Evolutionary conservation across 23 tunicate genomes (phyloP).

Genomic region (Halocynthia aurantium): DNA sequence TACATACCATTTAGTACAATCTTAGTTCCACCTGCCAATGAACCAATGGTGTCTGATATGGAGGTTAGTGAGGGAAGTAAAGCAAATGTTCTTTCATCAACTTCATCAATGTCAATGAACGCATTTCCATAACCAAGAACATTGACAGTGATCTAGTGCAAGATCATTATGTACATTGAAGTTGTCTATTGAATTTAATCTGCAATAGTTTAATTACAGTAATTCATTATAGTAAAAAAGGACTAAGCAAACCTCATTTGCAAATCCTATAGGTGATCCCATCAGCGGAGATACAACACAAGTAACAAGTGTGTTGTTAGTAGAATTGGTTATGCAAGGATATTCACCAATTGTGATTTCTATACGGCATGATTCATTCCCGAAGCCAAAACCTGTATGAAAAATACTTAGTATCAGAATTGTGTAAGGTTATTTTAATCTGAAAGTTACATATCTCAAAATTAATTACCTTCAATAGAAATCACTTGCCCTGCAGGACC

Average conservation of each 20-base stretch:
- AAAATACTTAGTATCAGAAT: neutral
- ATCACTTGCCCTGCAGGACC: conserved; percentile 13
- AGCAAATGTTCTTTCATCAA: conserved; percentile 9
- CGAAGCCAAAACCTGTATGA: conserved; percentile 15
- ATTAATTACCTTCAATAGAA: conserved; percentile 1
- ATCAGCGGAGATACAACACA: neutral
- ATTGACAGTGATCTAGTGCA: conserved; percentile 1
- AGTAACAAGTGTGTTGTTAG: neutral
- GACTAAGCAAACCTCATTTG: conserved; percentile 6
- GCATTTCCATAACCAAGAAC: conserved; percentile 25
- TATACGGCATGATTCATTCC: conserved; percentile 12
- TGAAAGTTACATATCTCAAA: too few relatives aligned
- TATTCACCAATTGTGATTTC: conserved; percentile 7
- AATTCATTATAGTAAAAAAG: neutral
- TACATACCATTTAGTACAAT: neutral
- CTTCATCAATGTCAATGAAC: conserved; percentile 7
- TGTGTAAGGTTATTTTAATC: too few relatives aligned
- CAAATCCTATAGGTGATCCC: neutral
- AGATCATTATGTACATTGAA: neutral
- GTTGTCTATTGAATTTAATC: neutral
- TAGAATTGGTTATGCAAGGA: neutral
- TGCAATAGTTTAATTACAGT: neutral
- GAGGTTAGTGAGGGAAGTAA: conserved; percentile 20
- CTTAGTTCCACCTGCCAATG: conserved; percentile 54
- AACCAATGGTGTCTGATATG: conserved; percentile 38